phyloP scores from a whole-genome alignment of 2,797 vertebrate species.

The Psittacula echo region DNA sequence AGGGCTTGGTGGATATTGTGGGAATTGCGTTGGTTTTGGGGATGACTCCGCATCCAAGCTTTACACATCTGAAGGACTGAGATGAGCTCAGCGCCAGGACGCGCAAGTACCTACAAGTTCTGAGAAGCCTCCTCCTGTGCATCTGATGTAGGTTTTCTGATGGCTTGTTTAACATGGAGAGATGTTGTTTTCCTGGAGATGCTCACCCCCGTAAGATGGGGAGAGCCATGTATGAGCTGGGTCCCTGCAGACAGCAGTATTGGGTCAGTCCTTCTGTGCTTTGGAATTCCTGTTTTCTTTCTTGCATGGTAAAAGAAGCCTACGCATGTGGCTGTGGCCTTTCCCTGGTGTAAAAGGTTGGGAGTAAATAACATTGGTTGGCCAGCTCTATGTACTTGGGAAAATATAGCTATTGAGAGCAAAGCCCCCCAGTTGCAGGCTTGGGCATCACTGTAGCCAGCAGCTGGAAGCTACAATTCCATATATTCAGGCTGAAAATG shows the following conservation, averaged over 20 bases:
- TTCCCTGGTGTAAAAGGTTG: not conserved
- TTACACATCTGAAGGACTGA: not conserved
- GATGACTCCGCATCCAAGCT: not conserved
- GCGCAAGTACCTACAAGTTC: not conserved
- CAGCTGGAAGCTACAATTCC: not conserved
- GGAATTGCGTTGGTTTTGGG: not conserved
- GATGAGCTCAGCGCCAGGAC: not conserved
- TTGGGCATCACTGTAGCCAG: rapidly evolving
- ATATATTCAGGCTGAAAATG: not conserved
- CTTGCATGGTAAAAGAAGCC: not conserved
- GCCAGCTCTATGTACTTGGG: not conserved
- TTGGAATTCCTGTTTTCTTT: not conserved
- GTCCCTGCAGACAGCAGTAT: not conserved
- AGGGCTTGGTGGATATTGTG: not conserved
- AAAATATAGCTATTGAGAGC: not conserved
- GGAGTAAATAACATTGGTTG: not conserved
- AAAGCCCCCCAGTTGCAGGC: not conserved
- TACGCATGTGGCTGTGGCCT: rapidly evolving
- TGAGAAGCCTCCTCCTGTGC: not conserved
- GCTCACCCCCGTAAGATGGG: not conserved
- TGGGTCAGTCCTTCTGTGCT: not conserved
- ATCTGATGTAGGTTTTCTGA: not conserved
- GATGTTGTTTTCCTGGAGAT: not conserved
- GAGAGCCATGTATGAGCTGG: not conserved
- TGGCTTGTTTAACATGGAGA: not conserved